Percentiles rank a stretch among this genome's conserved stretches.
Conservation (phyloP, 2,797 vertebrate genomes). For the Odontamblyopus rebecca region DNA sequence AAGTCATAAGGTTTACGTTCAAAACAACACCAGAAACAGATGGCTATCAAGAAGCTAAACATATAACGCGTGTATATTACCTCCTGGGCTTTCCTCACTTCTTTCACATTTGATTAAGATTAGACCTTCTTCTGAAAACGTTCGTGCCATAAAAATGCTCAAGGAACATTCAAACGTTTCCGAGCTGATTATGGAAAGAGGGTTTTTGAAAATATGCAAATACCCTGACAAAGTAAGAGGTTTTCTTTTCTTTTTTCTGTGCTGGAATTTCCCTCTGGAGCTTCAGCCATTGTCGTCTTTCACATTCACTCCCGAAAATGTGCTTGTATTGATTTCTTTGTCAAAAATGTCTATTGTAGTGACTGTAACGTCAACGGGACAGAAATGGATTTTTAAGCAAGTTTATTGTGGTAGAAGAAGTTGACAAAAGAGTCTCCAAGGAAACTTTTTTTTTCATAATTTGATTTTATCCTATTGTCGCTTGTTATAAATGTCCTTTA, state of each 20-base stretch:
- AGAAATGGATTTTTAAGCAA: background rate
- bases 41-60: constrained; percentile 1
- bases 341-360: background rate
- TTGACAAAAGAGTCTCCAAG: background rate
- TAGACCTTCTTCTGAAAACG: constrained; percentile 13
- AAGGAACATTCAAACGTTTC: constrained; percentile 35
- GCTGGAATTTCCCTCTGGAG: constrained; percentile 42
- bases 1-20: background rate
- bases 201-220: constrained; percentile 68
- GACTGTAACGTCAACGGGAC: background rate
- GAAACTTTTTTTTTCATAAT: background rate
- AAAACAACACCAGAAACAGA: background rate
- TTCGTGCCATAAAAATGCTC: constrained; percentile 19
- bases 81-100: background rate
- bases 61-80: constrained; percentile 9
- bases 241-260: constrained; percentile 47
- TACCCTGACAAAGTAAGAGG: constrained; percentile 57
- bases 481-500: too few species aligned
- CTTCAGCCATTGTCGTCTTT: constrained; percentile 40
- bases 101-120: constrained; percentile 28
- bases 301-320: constrained; percentile 35
- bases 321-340: background rate
- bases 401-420: background rate
- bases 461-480: too few species aligned
- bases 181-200: constrained; percentile 51